phyloP scores from a whole-genome alignment of 2,797 vertebrate genomes.

The Erpetoichthys calabaricus region DNA sequence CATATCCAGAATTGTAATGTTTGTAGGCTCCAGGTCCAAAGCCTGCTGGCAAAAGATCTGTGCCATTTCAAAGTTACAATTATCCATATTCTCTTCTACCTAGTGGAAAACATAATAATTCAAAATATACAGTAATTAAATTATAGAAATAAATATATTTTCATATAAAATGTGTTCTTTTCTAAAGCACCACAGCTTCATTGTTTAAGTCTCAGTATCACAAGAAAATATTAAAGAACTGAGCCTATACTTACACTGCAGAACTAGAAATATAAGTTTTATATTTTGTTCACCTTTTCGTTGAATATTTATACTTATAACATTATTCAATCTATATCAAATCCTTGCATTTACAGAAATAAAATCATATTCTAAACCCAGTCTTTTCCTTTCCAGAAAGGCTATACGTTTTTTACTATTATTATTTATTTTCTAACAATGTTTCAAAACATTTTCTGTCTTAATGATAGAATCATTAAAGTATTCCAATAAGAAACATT shows the following conservation, averaged over 20 bases:
- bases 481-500: no score
- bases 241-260: background rate
- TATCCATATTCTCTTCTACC: constrained; percentile 59
- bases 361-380: no score
- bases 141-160: background rate
- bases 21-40: constrained; percentile 53
- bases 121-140: background rate
- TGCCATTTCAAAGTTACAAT: constrained; percentile 64
- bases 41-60: constrained; percentile 59
- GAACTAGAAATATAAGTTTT: background rate
- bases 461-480: no score
- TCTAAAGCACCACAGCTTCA: background rate
- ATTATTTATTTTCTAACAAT: no score
- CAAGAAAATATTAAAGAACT: background rate
- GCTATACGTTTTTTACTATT: no score
- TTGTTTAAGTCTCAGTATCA: background rate
- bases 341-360: no score
- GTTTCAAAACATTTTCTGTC: no score
- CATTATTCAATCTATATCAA: no score
- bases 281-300: background rate
- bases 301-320: background rate
- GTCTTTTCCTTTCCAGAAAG: no score
- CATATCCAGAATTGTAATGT: constrained; percentile 55
- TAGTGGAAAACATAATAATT: constrained; percentile 15
- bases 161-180: background rate